Evolutionary conservation across 2,797 vertebrate genomes (phyloP).

Genomic region (Tapirus indicus): DNA sequence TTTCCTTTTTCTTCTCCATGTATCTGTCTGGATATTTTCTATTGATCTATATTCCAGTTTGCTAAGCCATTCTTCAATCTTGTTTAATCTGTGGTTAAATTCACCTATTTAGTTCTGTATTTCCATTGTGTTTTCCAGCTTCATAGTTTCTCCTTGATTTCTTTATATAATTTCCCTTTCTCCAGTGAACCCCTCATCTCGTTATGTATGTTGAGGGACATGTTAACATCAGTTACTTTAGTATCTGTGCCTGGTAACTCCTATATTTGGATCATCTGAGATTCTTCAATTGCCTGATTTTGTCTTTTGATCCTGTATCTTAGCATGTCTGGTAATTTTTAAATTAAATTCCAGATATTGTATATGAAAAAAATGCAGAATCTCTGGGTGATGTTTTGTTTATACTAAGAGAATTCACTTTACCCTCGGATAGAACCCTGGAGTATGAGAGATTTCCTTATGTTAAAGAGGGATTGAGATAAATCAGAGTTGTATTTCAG

Average conservation of each 20-base stretch:
- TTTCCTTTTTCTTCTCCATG: background rate
- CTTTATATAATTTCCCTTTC: background rate
- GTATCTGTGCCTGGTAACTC: background rate
- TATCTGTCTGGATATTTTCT: background rate
- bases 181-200: background rate
- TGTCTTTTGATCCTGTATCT: background rate
- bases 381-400: background rate
- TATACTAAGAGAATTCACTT: background rate
- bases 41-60: background rate
- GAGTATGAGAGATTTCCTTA: background rate
- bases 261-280: background rate
- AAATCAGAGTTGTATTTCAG: background rate
- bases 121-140: background rate
- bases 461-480: background rate
- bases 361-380: background rate
- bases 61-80: background rate
- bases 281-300: background rate
- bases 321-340: background rate
- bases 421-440: background rate
- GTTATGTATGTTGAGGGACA: background rate
- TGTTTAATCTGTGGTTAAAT: background rate
- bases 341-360: background rate
- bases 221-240: background rate
- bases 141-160: background rate
- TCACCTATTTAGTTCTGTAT: background rate